Conservation (phyloP, 2,113 vertebrate species). For the Daboia siamensis region DNA sequence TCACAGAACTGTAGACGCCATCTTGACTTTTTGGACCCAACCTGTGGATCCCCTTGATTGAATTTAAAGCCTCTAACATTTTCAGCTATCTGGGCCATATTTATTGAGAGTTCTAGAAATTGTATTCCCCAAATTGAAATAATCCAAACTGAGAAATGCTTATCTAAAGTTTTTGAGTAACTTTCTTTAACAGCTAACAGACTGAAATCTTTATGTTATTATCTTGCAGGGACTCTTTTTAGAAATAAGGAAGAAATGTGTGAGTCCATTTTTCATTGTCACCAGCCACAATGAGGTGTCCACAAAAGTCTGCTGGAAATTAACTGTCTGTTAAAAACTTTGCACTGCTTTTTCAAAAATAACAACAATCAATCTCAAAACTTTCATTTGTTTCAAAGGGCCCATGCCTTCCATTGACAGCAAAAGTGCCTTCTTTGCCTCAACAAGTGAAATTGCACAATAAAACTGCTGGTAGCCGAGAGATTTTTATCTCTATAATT, state of each 20-base stretch:
- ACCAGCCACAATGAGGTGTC: no score
- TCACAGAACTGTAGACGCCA: not conserved
- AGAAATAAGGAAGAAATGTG: not conserved
- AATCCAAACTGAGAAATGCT: not conserved
- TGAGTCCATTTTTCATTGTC: not conserved
- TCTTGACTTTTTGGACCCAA: not conserved
- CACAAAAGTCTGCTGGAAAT: not conserved
- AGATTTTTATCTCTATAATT: conserved; percentile 33
- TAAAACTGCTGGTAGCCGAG: not conserved
- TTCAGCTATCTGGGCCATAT: not conserved
- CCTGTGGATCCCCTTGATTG: not conserved
- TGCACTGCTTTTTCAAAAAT: not conserved
- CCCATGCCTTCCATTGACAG: not conserved
- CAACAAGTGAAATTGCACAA: not conserved
- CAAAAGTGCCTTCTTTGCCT: not conserved
- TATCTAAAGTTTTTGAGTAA: not conserved
- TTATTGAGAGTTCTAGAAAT: not conserved
- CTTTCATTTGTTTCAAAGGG: not conserved
- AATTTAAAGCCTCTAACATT: not conserved
- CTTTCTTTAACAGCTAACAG: not conserved
- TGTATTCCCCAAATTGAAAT: not conserved
- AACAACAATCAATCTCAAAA: conserved; percentile 10
- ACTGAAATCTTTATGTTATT: not conserved
- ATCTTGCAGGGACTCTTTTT: not conserved
- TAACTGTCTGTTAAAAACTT: not conserved